Conservation (phyloP, 2,113 vertebrate genomes). For the Nothocercus julius region DNA sequence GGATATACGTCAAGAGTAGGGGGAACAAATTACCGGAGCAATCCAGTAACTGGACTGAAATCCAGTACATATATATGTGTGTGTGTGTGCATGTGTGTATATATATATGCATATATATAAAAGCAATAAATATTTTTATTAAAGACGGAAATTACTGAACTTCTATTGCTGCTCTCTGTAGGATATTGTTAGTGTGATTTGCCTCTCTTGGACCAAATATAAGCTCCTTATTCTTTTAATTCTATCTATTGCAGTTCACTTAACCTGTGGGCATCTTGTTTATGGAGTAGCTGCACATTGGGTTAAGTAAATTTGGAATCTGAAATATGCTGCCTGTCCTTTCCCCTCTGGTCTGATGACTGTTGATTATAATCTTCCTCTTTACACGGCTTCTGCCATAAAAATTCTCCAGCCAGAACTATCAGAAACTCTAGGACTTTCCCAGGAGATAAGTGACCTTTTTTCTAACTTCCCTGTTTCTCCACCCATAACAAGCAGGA, state of each 20-base stretch:
- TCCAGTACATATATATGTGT: neutral
- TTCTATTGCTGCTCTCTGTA: neutral
- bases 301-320: neutral
- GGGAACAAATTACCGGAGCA: neutral
- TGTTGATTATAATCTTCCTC: neutral
- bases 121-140: neutral
- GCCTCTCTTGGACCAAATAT: neutral
- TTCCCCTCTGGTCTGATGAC: neutral
- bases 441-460: neutral
- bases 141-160: neutral
- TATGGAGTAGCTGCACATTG: neutral
- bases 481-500: neutral
- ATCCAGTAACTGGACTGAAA: neutral
- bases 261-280: neutral
- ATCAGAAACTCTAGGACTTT: neutral
- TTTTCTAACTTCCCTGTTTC: neutral
- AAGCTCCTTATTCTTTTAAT: neutral
- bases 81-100: too few species aligned
- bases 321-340: neutral
- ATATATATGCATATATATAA: neutral
- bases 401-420: neutral
- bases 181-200: neutral
- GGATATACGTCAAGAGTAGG: neutral
- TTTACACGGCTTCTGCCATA: neutral
- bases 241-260: neutral